Percentiles rank a stretch among this genome's conserved stretches.
Evolutionary conservation across 2,797 vertebrate genomes (phyloP).

Genomic region (Gymnothorax javanicus): DNA sequence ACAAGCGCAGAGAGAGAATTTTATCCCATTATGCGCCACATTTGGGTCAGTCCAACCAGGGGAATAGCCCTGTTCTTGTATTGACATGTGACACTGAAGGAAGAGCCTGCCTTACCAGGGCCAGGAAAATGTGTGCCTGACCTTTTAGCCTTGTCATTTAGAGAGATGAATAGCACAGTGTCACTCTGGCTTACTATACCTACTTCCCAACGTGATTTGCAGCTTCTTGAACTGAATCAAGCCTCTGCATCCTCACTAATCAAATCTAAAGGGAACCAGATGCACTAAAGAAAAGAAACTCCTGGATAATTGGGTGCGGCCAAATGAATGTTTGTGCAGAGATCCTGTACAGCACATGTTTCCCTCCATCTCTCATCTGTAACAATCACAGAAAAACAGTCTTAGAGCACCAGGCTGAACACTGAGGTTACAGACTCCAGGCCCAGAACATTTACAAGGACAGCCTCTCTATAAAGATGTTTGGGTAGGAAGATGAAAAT

Average conservation of each 20-base stretch:
- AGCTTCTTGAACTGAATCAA: conserved; percentile 6
- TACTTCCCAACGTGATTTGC: not conserved
- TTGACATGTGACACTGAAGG: too few relatives aligned
- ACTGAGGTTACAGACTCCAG: not conserved
- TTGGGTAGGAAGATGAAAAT: not conserved
- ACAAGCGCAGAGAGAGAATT: too few relatives aligned
- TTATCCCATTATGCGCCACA: too few relatives aligned
- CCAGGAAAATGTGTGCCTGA: not conserved
- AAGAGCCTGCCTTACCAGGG: not conserved
- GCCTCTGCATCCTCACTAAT: conserved; percentile 31
- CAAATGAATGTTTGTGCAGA: not conserved
- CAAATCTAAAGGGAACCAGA: conserved; percentile 42
- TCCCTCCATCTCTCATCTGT: not conserved
- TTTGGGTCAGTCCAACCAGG: not conserved
- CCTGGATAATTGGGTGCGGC: conserved; percentile 34
- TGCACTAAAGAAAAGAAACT: conserved; percentile 38
- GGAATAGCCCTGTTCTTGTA: not conserved
- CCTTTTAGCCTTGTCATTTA: not conserved
- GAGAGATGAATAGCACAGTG: not conserved
- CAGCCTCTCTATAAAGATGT: not conserved
- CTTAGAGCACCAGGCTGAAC: not conserved
- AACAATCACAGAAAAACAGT: not conserved
- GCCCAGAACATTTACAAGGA: conserved; percentile 21
- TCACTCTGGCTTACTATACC: not conserved
- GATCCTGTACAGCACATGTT: not conserved